A percentile compares a stretch with the other conserved stretches of the same genome.
phyloP scores from a whole-genome alignment of 2,888 invertebrate species.

The Cosmopolites sordidus region DNA sequence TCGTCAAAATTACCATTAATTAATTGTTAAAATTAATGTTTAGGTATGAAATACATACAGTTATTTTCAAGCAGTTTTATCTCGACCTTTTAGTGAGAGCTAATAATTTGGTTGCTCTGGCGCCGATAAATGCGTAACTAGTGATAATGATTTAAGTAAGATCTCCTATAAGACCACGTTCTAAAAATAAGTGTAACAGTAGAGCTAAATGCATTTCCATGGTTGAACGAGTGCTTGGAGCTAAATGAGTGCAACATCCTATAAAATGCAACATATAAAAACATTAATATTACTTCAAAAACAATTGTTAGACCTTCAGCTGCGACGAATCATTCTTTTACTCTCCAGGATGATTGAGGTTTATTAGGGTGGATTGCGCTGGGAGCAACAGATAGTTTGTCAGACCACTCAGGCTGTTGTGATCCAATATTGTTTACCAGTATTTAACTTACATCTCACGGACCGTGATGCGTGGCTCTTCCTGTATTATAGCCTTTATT shows the following conservation, averaged over 20 bases:
- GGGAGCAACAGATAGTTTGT: slow-evolving; percentile 84
- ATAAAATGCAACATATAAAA: no score
- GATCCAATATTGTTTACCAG: no score
- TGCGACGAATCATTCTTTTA: slow-evolving; percentile 92
- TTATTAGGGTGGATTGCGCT: slow-evolving; percentile 84
- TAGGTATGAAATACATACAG: slow-evolving; percentile 54
- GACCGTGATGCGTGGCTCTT: no score
- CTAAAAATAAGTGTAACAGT: slow-evolving; percentile 82
- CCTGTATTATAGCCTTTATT: no score
- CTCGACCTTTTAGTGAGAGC: slow-evolving; percentile 50
- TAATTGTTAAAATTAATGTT: no score
- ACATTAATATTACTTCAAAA: no score
- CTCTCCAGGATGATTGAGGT: slow-evolving; percentile 79
- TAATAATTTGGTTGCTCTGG: slow-evolving; percentile 84
- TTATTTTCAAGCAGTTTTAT: neutral
- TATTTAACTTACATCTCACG: no score
- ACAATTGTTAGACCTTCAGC: slow-evolving; percentile 87
- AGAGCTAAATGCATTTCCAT: slow-evolving; percentile 87
- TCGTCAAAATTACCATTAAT: no score
- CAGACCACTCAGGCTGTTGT: slow-evolving; percentile 88
- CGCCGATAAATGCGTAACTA: slow-evolving; percentile 84
- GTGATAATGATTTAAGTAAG: slow-evolving; percentile 88
- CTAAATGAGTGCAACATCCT: slow-evolving; percentile 65
- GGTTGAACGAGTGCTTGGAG: slow-evolving; percentile 81
- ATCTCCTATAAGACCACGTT: slow-evolving; percentile 81